Conservation (phyloP, 2,888 invertebrate species). For the Carterocephalus palaemon region DNA sequence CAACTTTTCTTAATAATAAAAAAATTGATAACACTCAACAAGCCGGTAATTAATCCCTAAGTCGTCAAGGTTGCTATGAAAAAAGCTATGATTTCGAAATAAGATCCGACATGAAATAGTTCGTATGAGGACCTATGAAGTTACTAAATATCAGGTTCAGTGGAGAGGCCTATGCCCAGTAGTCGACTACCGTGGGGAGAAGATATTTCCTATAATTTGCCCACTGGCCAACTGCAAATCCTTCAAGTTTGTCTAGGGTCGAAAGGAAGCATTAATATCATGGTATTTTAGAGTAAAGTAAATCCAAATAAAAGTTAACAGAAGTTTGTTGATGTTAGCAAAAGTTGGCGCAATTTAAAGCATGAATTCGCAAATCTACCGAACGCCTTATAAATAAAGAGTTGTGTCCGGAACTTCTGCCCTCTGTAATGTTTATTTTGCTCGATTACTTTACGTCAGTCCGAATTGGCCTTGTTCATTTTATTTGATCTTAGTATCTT, state of each 20-base stretch:
- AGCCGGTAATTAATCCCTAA: too few relatives aligned
- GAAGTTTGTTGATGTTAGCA: slow-evolving; percentile 26
- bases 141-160: too few relatives aligned
- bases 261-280: slow-evolving; percentile 8
- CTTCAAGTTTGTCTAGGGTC: slow-evolving; percentile 3
- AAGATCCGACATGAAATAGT: too few relatives aligned
- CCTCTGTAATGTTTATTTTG: slow-evolving; percentile 20
- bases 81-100: too few relatives aligned
- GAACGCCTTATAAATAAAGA: slow-evolving; percentile 21
- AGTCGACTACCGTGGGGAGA: too few relatives aligned
- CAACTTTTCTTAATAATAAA: background rate
- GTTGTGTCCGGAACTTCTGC: slow-evolving; percentile 19
- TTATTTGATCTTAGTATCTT: slow-evolving; percentile 7
- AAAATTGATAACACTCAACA: too few relatives aligned
- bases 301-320: slow-evolving; percentile 28
- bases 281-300: slow-evolving; percentile 27
- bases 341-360: slow-evolving; percentile 28
- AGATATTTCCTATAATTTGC: too few relatives aligned
- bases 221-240: too few relatives aligned
- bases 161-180: too few relatives aligned
- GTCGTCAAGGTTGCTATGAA: too few relatives aligned
- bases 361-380: slow-evolving; percentile 26
- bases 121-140: too few relatives aligned
- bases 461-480: slow-evolving; percentile 17
- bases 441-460: slow-evolving; percentile 20